Conservation (phyloP, 2,888 invertebrate genomes). For the Hemithea aestivaria region DNA sequence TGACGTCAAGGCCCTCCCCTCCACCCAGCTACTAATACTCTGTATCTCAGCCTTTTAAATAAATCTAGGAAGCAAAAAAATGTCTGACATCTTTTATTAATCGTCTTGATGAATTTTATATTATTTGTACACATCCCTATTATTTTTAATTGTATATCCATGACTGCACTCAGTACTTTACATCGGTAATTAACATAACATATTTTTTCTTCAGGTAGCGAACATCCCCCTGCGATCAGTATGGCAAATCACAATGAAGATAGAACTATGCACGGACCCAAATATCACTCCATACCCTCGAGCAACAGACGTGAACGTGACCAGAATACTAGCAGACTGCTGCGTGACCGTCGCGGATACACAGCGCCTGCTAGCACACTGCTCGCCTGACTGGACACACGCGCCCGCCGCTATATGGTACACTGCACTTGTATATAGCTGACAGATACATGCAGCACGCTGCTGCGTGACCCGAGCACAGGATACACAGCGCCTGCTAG, state of each 20-base stretch:
- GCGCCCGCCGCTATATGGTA: constrained; percentile 57
- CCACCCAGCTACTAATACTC: too few relatives aligned
- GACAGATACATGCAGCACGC: too few relatives aligned
- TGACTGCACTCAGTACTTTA: too few relatives aligned
- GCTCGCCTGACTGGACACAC: constrained; percentile 60
- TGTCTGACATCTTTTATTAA: too few relatives aligned
- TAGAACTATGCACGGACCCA: constrained; percentile 39
- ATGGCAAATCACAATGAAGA: constrained; percentile 54
- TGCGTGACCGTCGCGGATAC: constrained; percentile 26
- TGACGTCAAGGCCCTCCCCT: constrained; percentile 53
- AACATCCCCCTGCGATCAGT: constrained; percentile 58
- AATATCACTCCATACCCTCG: constrained; percentile 45
- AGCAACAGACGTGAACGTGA: constrained; percentile 38
- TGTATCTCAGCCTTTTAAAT: too few relatives aligned
- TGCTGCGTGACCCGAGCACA: constrained; percentile 35
- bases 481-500: constrained; percentile 28
- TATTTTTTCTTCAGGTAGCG: constrained; percentile 61
- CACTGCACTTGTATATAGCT: too few relatives aligned
- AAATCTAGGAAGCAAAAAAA: too few relatives aligned
- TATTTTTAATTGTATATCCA: too few relatives aligned
- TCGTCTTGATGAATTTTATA: too few relatives aligned
- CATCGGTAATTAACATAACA: too few relatives aligned
- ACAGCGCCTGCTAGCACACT: constrained; percentile 20
- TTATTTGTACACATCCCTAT: too few relatives aligned
- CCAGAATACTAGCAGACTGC: constrained; percentile 35